Conservation (phyloP, 1,140 invertebrate genomes). For the Lethrus apterus region DNA sequence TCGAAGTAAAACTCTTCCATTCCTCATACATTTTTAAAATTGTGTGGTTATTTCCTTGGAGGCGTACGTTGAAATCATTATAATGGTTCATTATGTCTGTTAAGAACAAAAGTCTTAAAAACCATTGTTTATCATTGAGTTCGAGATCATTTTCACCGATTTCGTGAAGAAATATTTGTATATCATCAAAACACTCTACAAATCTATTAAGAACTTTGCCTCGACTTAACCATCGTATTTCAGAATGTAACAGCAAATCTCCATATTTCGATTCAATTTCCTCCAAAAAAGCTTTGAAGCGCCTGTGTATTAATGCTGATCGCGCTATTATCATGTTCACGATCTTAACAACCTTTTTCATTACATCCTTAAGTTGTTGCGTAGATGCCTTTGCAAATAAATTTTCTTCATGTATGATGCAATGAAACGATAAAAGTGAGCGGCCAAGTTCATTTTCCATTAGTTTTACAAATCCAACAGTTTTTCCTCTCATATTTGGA, state of each 20-base stretch:
- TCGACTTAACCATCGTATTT: constrained; percentile 13
- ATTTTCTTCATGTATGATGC: constrained; percentile 23
- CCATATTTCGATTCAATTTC: background rate
- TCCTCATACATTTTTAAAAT: too few relatives aligned
- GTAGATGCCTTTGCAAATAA: too few relatives aligned
- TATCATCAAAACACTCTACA: constrained; percentile 20
- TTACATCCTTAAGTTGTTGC: constrained; percentile 16
- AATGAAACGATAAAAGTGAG: constrained; percentile 23
- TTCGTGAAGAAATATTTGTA: too few relatives aligned
- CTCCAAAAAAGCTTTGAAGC: constrained; percentile 17
- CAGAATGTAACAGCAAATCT: constrained; percentile 13
- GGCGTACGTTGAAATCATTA: constrained; percentile 21
- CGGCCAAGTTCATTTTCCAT: too few relatives aligned
- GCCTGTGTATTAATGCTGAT: constrained; percentile 11
- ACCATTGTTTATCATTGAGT: constrained; percentile 24
- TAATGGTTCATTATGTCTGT: constrained; percentile 22
- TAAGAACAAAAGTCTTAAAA: constrained; percentile 21
- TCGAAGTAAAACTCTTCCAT: constrained; percentile 21
- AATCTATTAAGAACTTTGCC: too few relatives aligned
- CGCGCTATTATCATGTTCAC: constrained; percentile 19
- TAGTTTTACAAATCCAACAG: constrained; percentile 16
- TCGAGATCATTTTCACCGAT: constrained; percentile 23
- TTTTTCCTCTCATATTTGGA: constrained; percentile 24
- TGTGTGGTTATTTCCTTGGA: constrained; percentile 21
- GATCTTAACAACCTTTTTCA: constrained; percentile 22